Evolutionary conservation across 1,140 invertebrate genomes (phyloP), one percentile per base, ranked within the genome.

Genomic region (Bradynema listronoti): DNA sequence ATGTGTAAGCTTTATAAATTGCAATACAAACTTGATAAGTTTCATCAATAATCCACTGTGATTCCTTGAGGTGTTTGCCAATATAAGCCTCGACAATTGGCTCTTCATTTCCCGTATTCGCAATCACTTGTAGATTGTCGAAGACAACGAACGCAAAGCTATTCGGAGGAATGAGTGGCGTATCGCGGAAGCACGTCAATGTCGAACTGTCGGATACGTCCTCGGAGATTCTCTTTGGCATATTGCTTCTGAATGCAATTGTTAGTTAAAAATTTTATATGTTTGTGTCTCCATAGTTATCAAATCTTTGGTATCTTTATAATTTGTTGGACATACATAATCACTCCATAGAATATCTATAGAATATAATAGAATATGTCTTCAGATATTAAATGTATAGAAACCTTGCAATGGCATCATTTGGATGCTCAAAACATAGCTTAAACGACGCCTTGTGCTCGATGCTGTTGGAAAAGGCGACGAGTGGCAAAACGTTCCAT

Each of bases 101-200:
- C 36, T 56, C 36, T 16, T 42, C 41, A 56, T 30, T 45, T 46
- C 24, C 14, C n/a, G 29, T 0, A 34, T 22, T 30, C 4, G 6
- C 11, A 16, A 61, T 32, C n/a, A 25, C 39, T 5, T 58, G 54
- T 5, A 61, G 42, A 36, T 61, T 61, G n/a, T 34, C 42, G 49
- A 61, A 61, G 25, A 61, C 29, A 43, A 61, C 29, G 29, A 61
- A 61, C 16, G 57, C 39, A 54, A 61, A 61, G 29, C 49, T 39
- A 33, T 43, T n/a, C 16, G 33, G 25, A 32, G 41, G 41, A 22
- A 61, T 32, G 29, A 19, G 22, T 14, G 59, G 59, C 11, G 36
- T 56, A 25, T 56, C 39, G 16, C 50, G 29, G 50, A 61, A 61
- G 30, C 59, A 61, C 16, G 36, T 62, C 9, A 6, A 30, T 33